Conservation (phyloP, 2,113 vertebrate genomes). For the Carassius carassius region DNA sequence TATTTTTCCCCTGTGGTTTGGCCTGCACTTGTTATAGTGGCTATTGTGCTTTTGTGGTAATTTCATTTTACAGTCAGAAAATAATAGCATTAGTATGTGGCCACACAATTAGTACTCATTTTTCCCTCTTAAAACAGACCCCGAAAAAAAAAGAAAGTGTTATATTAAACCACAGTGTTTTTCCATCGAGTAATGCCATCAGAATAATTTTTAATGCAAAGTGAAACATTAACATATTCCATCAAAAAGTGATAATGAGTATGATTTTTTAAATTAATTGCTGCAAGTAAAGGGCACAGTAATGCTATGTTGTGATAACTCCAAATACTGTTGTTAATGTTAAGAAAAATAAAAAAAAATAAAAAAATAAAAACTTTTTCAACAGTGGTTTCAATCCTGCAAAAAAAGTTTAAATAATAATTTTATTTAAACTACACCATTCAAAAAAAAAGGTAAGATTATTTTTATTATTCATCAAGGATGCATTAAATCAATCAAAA, state of each 20-base stretch:
- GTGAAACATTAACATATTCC: slow-evolving; percentile 18
- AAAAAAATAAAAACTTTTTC: no score
- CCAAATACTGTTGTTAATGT: neutral
- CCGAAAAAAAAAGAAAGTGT: neutral
- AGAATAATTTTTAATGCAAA: neutral
- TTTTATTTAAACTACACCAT: no score
- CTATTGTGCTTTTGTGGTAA: slow-evolving; percentile 39
- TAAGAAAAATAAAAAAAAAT: neutral
- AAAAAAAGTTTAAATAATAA: neutral
- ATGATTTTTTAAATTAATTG: neutral
- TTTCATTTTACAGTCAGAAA: slow-evolving; percentile 49
- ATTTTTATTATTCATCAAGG: neutral
- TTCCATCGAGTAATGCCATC: neutral
- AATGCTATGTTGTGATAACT: slow-evolving; percentile 2
- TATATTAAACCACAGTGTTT: neutral
- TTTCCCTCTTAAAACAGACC: neutral
- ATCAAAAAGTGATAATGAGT: slow-evolving; percentile 16
- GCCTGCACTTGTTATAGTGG: slow-evolving; percentile 33
- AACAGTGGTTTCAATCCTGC: neutral
- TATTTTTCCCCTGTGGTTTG: slow-evolving; percentile 20
- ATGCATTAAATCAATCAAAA: neutral
- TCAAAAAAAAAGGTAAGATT: no score
- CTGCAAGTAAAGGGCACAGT: neutral
- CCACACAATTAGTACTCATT: neutral
- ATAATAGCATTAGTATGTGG: slow-evolving; percentile 34